A percentile compares a stretch with the other conserved stretches of the same genome.
phyloP scores from a whole-genome alignment of 2,797 vertebrate genomes.

The Artibeus jamaicensis region DNA sequence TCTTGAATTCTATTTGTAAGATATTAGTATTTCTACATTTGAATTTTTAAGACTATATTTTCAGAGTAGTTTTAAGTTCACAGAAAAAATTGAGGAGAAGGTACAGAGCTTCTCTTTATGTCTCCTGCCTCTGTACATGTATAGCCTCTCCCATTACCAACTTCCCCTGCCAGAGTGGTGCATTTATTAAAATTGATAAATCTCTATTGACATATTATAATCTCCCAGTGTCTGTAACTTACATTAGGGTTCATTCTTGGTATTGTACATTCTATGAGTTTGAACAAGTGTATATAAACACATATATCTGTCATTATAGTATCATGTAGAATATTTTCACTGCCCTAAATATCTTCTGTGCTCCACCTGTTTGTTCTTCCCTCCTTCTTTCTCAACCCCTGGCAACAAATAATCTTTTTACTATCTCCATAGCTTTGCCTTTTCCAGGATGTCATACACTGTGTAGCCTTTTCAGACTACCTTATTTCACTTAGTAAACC shows the following conservation, averaged over 20 bases:
- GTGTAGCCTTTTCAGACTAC: neutral
- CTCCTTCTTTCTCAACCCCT: neutral
- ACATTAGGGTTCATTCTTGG: neutral
- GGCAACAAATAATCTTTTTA: neutral
- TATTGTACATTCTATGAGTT: neutral
- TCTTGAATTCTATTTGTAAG: neutral
- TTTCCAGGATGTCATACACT: neutral
- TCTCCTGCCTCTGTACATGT: neutral
- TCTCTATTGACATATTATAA: neutral
- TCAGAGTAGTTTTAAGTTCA: neutral
- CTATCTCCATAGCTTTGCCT: neutral
- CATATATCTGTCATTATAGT: neutral
- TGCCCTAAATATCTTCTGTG: neutral
- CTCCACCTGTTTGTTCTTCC: neutral
- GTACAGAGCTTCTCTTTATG: neutral
- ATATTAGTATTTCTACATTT: neutral
- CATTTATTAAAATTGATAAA: neutral
- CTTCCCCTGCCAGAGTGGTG: neutral
- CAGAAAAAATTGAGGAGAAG: neutral
- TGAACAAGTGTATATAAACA: neutral
- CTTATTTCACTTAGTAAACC: neutral
- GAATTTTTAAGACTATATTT: neutral
- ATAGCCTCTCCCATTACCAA: neutral
- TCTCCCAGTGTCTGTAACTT: neutral
- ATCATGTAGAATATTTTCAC: neutral